These are phyloP conservation scores for Bucorvus abyssinicus DNA, from an alignment of 2,797 vertebrate species.

Conservation along the genomic window DNA sequence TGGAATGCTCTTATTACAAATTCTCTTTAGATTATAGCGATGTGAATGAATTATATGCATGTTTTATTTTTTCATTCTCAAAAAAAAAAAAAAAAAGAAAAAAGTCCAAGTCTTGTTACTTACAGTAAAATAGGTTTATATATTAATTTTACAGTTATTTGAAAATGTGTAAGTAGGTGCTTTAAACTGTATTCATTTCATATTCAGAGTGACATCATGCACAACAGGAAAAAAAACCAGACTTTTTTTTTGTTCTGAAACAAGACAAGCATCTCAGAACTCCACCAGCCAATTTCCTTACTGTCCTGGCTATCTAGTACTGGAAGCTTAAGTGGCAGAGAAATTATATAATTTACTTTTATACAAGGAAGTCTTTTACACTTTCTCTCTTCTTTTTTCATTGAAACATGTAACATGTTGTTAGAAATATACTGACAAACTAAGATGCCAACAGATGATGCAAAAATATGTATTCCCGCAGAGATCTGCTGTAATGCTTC, in stretches of 20 bases:
- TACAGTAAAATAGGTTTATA: not conserved
- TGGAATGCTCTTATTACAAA: not conserved
- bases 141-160: not conserved
- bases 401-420: fast-evolving
- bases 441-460: not conserved
- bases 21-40: not conserved
- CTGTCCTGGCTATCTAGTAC: not conserved
- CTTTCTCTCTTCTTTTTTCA: not conserved
- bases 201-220: not conserved
- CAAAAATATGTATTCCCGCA: not conserved
- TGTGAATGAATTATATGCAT: not conserved
- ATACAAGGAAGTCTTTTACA: not conserved
- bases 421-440: not conserved
- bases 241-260: not conserved
- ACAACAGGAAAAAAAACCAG: not conserved
- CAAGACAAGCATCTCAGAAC: not conserved
- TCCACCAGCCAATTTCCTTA: not conserved
- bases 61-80: not conserved
- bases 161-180: not conserved
- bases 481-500: not conserved
- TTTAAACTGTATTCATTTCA: not conserved
- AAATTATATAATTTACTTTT: not conserved
- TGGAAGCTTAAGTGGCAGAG: not conserved
- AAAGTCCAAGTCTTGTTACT: not conserved
- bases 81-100: not conserved